Evolutionary conservation across 2,797 vertebrate genomes (phyloP).

Genomic region (Remorina albescens): DNA sequence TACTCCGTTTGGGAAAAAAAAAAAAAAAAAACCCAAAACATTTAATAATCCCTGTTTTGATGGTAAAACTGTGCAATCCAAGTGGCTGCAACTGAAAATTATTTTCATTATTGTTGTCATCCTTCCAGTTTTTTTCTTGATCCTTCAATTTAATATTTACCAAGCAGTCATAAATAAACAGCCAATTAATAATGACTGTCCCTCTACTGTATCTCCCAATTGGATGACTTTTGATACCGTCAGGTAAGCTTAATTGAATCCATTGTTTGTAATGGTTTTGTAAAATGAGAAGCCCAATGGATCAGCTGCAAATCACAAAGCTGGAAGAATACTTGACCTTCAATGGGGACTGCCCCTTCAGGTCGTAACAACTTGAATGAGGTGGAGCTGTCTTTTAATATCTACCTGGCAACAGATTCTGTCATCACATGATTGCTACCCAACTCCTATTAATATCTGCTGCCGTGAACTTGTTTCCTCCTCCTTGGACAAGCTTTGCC

Average conservation of each 20-base stretch:
- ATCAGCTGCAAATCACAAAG: neutral
- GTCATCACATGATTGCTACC: conserved; percentile 78
- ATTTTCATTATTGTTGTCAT: neutral
- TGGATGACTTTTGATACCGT: neutral
- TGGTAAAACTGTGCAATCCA: neutral
- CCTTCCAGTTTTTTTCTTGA: neutral
- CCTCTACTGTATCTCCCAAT: neutral
- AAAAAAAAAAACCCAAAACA: neutral
- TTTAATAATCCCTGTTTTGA: neutral
- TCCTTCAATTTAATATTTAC: neutral
- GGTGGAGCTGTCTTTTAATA: conserved; percentile 65
- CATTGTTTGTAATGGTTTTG: too few species aligned
- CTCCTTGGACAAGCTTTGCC: conserved; percentile 59
- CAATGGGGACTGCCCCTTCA: conserved; percentile 21
- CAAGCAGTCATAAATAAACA: neutral
- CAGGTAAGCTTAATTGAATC: too few species aligned
- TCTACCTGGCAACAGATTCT: conserved; percentile 83
- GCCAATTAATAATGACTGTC: neutral
- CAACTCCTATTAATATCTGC: conserved; percentile 74
- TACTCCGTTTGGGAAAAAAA: neutral
- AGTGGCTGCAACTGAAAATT: neutral
- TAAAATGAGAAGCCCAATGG: neutral
- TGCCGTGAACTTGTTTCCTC: conserved; percentile 64
- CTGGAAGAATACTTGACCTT: conserved; percentile 57
- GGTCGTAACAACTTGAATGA: conserved; percentile 13